Percentiles rank a stretch among this genome's conserved stretches.
Evolutionary conservation across 2,888 invertebrate species (phyloP).

Genomic region (Bedellia somnulentella): DNA sequence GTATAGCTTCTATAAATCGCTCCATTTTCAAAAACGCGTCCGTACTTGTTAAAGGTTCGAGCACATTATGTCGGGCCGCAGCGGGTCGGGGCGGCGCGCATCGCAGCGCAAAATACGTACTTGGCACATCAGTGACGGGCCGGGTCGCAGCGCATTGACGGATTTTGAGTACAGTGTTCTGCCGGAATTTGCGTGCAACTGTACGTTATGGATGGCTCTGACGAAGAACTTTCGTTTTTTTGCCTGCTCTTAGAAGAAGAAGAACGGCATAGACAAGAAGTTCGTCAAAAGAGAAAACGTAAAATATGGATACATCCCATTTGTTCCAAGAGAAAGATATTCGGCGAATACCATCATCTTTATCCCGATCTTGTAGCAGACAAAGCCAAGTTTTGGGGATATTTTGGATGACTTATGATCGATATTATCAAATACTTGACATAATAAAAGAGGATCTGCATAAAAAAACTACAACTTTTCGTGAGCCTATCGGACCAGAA

Average conservation of each 20-base stretch:
- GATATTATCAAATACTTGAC: slow-evolving; percentile 6
- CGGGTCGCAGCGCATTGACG: too few species aligned
- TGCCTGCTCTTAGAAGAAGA: not conserved
- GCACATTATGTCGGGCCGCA: slow-evolving; percentile 1
- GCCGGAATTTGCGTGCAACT: not conserved
- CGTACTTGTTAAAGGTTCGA: too few species aligned
- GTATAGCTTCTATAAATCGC: slow-evolving; percentile 12
- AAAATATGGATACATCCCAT: slow-evolving; percentile 6
- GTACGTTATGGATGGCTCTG: not conserved
- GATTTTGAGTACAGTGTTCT: slow-evolving; percentile 1
- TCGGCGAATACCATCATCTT: slow-evolving; percentile 6
- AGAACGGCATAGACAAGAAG: too few species aligned
- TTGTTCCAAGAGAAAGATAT: slow-evolving; percentile 5
- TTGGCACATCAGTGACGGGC: slow-evolving; percentile 1
- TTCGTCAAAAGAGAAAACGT: slow-evolving; percentile 2
- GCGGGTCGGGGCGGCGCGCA: not conserved
- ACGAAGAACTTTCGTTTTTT: not conserved
- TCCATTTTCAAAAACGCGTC: too few species aligned
- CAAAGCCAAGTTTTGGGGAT: slow-evolving; percentile 7
- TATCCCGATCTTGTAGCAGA: slow-evolving; percentile 7
- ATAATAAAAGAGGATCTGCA: slow-evolving; percentile 7
- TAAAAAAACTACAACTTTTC: slow-evolving; percentile 8
- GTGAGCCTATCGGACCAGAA: slow-evolving; percentile 9
- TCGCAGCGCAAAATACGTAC: slow-evolving; percentile 1
- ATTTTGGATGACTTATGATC: slow-evolving; percentile 6